Conservation (phyloP, 2,797 vertebrate genomes). For the Channallabes apus region DNA sequence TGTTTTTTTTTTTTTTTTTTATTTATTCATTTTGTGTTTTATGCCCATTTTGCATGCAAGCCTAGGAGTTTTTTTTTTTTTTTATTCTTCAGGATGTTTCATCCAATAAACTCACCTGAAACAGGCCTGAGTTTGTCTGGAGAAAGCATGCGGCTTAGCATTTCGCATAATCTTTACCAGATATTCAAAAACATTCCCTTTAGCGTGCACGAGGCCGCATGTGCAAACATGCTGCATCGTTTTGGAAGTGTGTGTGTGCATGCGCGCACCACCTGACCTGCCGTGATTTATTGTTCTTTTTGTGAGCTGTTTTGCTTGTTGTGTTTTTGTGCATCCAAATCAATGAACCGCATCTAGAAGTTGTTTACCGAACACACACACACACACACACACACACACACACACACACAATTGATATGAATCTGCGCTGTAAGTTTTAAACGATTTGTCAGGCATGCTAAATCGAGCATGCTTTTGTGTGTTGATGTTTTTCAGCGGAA, state of each 20-base stretch:
- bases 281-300: background rate
- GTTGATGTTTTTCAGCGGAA: background rate
- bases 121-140: background rate
- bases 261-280: background rate
- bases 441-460: background rate
- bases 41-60: background rate
- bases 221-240: background rate
- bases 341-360: background rate
- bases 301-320: background rate
- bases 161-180: background rate
- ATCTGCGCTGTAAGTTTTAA: background rate
- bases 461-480: background rate
- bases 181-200: background rate
- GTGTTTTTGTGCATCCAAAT: background rate
- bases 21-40: background rate
- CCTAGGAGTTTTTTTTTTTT: background rate
- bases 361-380: background rate
- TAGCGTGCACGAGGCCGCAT: background rate
- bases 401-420: background rate
- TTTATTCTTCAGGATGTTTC: background rate
- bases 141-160: background rate
- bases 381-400: background rate
- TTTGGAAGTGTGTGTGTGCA: background rate
- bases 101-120: background rate
- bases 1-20: background rate